Percentiles rank a stretch among this genome's conserved stretches.
These are phyloP conservation scores for Osmerus mordax DNA, from an alignment of 2,113 vertebrate species.

Conservation along the genomic window DNA sequence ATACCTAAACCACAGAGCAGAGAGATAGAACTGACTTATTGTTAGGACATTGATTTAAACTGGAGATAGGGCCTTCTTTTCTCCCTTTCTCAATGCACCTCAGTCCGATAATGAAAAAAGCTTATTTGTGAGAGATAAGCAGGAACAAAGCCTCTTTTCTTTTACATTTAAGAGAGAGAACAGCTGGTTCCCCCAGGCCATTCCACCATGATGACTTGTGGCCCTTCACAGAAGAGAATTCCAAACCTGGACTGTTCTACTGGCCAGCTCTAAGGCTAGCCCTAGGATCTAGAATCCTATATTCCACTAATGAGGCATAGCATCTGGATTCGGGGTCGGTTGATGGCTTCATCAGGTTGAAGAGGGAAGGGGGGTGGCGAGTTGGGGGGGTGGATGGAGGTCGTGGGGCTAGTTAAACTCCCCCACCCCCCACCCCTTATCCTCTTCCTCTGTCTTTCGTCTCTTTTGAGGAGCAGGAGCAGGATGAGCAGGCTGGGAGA, in stretches of 20 bases:
- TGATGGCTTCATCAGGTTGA: slow-evolving; percentile 55
- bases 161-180: background rate
- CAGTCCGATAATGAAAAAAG: slow-evolving; percentile 24
- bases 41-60: slow-evolving; percentile 50
- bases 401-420: slow-evolving; percentile 45
- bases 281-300: slow-evolving; percentile 8
- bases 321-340: slow-evolving; percentile 43
- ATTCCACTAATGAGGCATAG: slow-evolving; percentile 16
- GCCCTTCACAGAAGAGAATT: background rate
- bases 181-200: too few species aligned
- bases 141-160: slow-evolving; percentile 3
- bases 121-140: slow-evolving; percentile 18
- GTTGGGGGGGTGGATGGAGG: slow-evolving; percentile 33
- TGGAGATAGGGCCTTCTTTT: slow-evolving; percentile 30
- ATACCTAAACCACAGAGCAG: slow-evolving; percentile 28
- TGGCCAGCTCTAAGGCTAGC: too few species aligned
- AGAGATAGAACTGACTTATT: slow-evolving; percentile 54
- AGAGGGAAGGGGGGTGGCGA: slow-evolving; percentile 14
- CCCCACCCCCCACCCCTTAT: slow-evolving; percentile 29
- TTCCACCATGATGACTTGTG: slow-evolving; percentile 36
- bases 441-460: slow-evolving; percentile 40
- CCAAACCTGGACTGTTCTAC: too few species aligned
- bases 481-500: slow-evolving; percentile 39
- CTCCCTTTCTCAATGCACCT: slow-evolving; percentile 14
- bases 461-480: slow-evolving; percentile 49